These are phyloP conservation scores for Pollachius pollachius DNA, from an alignment of 2,113 vertebrate species.

Conservation along the genomic window DNA sequence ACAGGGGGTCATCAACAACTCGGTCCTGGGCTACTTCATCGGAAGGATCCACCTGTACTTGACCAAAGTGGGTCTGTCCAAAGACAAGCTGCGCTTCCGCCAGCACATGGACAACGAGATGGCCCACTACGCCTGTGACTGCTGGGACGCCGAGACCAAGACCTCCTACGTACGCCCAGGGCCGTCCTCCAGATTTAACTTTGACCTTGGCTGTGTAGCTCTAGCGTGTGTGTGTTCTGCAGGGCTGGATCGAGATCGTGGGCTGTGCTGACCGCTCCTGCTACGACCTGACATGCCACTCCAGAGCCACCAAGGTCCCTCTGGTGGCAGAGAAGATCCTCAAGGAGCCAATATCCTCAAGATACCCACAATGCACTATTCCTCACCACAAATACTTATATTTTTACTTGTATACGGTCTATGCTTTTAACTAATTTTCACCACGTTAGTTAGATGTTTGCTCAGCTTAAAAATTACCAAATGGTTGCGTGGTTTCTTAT, in stretches of 20 bases:
- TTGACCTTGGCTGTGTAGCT: neutral
- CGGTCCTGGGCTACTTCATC: conserved; percentile 97
- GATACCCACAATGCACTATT: neutral
- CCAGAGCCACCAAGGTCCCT: conserved; percentile 91
- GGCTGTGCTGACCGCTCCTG: conserved; percentile 96
- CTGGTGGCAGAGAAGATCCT: conserved; percentile 93
- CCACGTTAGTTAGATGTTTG: no score
- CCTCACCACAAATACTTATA: no score
- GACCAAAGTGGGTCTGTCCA: conserved; percentile 87
- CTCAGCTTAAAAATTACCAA: no score
- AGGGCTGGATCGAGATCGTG: conserved; percentile 99
- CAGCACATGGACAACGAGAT: conserved; percentile 99
- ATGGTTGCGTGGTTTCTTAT: no score
- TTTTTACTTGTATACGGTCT: neutral
- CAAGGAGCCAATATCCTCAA: conserved; percentile 98
- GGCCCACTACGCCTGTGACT: conserved; percentile 99
- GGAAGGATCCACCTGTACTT: conserved; percentile 99
- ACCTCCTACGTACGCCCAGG: conserved; percentile 87
- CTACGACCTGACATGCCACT: conserved; percentile 90
- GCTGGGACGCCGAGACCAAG: conserved; percentile 98
- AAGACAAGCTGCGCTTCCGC: conserved; percentile 93
- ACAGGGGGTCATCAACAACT: conserved; percentile 97
- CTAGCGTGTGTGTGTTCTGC: conserved; percentile 1
- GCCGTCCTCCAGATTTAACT: neutral
- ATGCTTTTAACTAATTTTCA: no score